Conservation (phyloP, 2,888 invertebrate species). For the Apamea epomidion region DNA sequence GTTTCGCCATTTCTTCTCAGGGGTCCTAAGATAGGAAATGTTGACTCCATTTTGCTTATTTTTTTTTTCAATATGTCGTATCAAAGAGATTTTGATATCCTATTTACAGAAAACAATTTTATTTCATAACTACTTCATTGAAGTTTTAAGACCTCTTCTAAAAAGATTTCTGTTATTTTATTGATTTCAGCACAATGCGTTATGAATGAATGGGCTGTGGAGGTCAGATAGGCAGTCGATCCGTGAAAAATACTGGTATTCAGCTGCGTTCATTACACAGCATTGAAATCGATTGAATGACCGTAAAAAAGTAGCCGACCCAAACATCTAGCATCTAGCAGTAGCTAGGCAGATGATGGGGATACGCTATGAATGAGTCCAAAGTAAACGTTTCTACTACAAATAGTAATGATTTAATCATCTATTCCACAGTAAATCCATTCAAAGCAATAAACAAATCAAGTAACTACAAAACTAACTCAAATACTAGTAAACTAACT, state of each 20-base stretch:
- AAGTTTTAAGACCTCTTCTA: background rate
- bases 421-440: background rate
- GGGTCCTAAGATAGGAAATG: background rate
- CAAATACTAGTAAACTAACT: slow-evolving; percentile 15
- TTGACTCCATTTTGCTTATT: background rate
- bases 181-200: background rate
- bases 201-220: background rate
- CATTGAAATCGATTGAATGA: background rate
- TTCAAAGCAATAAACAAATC: background rate
- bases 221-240: too few relatives aligned
- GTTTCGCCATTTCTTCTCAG: background rate
- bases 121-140: background rate
- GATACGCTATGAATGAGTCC: background rate
- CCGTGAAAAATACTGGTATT: background rate
- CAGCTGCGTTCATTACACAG: background rate
- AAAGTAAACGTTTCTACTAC: background rate
- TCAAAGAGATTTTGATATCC: too few relatives aligned
- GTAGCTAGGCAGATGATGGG: background rate
- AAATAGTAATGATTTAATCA: background rate
- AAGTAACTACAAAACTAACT: slow-evolving; percentile 6
- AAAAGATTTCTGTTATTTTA: background rate
- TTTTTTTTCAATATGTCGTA: background rate
- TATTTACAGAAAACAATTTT: background rate
- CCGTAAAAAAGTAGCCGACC: background rate
- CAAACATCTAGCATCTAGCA: background rate